Evolutionary conservation across 2,113 vertebrate genomes (phyloP).

Genomic region (Lophura nycthemera): DNA sequence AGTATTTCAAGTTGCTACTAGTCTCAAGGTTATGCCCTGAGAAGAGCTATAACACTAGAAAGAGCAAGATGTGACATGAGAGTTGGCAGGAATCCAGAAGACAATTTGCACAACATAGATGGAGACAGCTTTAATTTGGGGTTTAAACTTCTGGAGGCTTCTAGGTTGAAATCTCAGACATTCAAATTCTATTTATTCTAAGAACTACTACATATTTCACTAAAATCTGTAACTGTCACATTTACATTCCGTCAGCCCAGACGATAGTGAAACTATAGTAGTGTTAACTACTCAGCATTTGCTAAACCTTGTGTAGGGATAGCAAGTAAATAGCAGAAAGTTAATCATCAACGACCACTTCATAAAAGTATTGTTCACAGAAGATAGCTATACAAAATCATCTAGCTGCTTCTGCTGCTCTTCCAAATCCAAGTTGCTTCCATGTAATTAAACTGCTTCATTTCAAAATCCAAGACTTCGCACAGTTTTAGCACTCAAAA

Average conservation of each 20-base stretch:
- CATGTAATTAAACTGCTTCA: not conserved
- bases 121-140: not conserved
- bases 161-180: not conserved
- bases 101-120: not conserved
- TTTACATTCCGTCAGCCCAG: not conserved
- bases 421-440: not conserved
- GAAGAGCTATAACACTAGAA: not conserved
- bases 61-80: slow-evolving; percentile 38
- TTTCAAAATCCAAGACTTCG: not conserved
- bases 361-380: not conserved
- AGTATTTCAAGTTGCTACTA: slow-evolving; percentile 44
- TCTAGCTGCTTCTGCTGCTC: not conserved
- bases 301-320: not conserved
- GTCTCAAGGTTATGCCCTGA: slow-evolving; percentile 36
- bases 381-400: not conserved
- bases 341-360: not conserved
- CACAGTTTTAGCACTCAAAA: not conserved
- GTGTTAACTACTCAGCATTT: not conserved
- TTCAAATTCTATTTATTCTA: not conserved
- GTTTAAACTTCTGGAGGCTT: not conserved
- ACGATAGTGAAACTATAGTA: not conserved
- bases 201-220: not conserved
- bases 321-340: not conserved
- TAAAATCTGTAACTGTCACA: not conserved
- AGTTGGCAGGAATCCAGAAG: slow-evolving; percentile 37